Base-by-base conservation (phyloP, 2,888 invertebrate species). In the Onthophagus sagittarius region DNA sequence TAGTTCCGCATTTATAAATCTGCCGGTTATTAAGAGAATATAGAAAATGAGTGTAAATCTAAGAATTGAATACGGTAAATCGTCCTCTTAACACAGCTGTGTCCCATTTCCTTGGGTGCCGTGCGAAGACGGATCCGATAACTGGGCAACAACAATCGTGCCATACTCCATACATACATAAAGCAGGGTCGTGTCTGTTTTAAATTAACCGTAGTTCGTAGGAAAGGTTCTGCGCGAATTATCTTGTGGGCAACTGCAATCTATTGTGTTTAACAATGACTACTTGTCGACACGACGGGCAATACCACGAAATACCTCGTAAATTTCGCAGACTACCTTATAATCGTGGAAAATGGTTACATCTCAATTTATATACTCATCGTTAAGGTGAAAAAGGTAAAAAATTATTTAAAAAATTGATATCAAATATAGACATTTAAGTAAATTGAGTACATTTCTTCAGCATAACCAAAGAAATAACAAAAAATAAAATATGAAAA, bases 51-150 rank as follows among this genome's bases (percentile, higher is more conserved):
- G 39, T 53, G 39, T 2, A 53, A 23, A 9, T 53, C 39, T 53
- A 53, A 53, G 39, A 67, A 32, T 23, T 15, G 64, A 64, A n/a
- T 67, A 67, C 67, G 67, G 67, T 67, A 67, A 67, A 67, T 67
- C 32, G 67, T 67, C 67, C 67, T 67, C 67, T 67, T 67, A 67
- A 67, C 67, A 67, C 67, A 23, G 31, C 39, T 23, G 67, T 23
- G 67, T 67, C 67, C 67, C 67, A 67, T 67, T 67, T 67, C 32
- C 67, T 23, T n/a, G 31, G n/a, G 23, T 67, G 67, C 32, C 67
- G 67, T 67, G 67, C 23, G 15, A 23, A 23, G 23, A 64, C 67
- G 67, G 67, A 67, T 32, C 32, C 67, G 31, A 32, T 67, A 67
- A 67, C 67, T 67, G 32, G 32, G 23, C 32, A 67, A 67, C 23